Percentiles rank a stretch among this genome's conserved stretches.
phyloP scores from a whole-genome alignment of 35 echinoderm and acorn worm genomes.

The Lytechinus pictus region DNA sequence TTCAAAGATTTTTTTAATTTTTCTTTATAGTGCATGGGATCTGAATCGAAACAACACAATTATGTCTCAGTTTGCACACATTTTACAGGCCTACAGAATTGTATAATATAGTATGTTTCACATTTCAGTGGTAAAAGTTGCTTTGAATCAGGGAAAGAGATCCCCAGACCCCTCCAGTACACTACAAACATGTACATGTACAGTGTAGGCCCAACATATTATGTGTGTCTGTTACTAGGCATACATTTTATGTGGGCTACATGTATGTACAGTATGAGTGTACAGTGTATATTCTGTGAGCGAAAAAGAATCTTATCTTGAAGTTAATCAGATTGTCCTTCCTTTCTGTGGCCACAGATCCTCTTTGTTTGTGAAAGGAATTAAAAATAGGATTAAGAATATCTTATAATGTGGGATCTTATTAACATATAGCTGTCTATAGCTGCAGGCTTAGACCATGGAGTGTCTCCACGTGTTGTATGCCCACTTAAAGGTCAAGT shows the following conservation, averaged over 20 bases:
- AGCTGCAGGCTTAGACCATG: no score
- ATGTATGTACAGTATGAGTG: neutral
- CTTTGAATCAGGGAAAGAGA: no score
- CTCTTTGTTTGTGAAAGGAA: neutral
- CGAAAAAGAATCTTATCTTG: neutral
- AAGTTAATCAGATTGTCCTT: conserved; percentile 13
- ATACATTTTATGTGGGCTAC: neutral
- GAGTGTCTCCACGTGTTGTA: no score
- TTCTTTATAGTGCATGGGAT: no score
- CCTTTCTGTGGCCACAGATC: neutral
- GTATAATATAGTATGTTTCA: no score
- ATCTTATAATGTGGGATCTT: neutral
- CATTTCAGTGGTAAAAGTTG: no score
- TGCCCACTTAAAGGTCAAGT: no score
- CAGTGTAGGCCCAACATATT: neutral
- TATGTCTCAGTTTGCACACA: no score
- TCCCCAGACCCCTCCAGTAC: no score
- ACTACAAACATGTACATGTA: neutral
- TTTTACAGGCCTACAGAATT: no score
- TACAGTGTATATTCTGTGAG: neutral
- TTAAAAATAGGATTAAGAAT: neutral
- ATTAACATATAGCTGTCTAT: conserved; percentile 4
- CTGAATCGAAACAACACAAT: no score
- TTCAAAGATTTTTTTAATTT: no score
- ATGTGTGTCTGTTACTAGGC: neutral